Evolutionary conservation across 2,113 vertebrate genomes (phyloP).

Genomic region (Microtus ochrogaster): DNA sequence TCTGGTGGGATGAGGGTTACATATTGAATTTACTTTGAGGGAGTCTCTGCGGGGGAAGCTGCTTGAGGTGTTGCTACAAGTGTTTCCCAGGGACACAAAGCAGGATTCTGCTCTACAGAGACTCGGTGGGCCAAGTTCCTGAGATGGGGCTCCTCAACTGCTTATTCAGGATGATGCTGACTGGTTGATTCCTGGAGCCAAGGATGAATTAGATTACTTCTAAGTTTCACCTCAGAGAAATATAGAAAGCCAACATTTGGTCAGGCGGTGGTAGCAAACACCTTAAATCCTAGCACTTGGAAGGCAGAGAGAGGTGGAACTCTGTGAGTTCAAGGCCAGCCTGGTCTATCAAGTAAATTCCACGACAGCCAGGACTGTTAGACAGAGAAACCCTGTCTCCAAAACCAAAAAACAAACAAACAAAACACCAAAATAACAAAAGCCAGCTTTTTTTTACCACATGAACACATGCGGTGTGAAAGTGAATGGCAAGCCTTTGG

Average conservation of each 20-base stretch:
- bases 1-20: not conserved
- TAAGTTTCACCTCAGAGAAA: not conserved
- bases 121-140: not conserved
- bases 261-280: too few species aligned
- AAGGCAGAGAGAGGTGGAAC: too few species aligned
- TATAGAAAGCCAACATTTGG: not conserved
- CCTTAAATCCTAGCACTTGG: too few species aligned
- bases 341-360: too few species aligned
- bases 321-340: too few species aligned
- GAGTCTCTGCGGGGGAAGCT: not conserved
- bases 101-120: not conserved
- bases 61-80: not conserved
- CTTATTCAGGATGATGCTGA: too few species aligned
- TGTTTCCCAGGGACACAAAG: not conserved
- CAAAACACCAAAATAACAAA: not conserved
- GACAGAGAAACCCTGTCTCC: too few species aligned
- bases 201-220: not conserved
- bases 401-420: too few species aligned
- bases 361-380: too few species aligned
- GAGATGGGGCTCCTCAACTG: not conserved
- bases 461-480: not conserved
- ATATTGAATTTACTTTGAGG: not conserved
- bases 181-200: not conserved
- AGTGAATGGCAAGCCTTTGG: not conserved
- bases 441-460: not conserved